Evolutionary conservation across 2,113 vertebrate genomes (phyloP).

Genomic region (Onychostruthus taczanowskii): DNA sequence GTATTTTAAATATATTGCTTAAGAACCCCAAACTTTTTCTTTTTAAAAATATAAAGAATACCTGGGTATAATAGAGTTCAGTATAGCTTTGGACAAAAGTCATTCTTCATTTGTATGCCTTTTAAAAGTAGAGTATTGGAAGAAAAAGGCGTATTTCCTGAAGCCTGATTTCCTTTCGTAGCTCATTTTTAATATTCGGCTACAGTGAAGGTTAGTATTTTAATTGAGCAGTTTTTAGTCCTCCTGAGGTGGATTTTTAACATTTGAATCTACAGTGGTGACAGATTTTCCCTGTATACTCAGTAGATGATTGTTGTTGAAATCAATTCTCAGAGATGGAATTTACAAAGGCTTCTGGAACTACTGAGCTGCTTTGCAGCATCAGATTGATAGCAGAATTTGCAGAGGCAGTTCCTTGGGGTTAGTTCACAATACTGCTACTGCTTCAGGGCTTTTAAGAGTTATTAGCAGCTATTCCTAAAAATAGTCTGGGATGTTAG

Average conservation of each 20-base stretch:
- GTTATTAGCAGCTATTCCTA: conserved; percentile 32
- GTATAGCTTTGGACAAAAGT: not conserved
- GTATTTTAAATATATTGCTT: not conserved
- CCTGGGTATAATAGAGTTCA: not conserved
- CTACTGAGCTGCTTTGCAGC: not conserved
- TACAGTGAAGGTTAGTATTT: not conserved
- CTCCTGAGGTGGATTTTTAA: not conserved
- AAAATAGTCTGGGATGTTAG: not conserved
- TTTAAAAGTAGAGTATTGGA: not conserved
- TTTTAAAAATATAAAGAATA: not conserved
- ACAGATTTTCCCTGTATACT: not conserved
- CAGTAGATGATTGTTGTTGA: not conserved
- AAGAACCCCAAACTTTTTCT: not conserved
- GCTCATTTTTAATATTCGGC: conserved; percentile 14
- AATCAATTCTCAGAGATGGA: conserved; percentile 37
- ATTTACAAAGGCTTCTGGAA: conserved; percentile 42
- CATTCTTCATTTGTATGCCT: not conserved
- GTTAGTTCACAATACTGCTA: conserved; percentile 2
- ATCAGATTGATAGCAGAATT: conserved; percentile 40
- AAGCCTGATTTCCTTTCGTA: not conserved
- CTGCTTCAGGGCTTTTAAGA: conserved; percentile 40
- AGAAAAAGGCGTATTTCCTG: not conserved
- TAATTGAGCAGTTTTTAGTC: not conserved
- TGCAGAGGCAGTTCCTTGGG: not conserved
- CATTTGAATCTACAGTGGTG: not conserved